Evolutionary conservation across 1,140 invertebrate genomes (phyloP), one percentile per base, ranked within the genome.

Genomic region (Lordiphosa stackelbergi): DNA sequence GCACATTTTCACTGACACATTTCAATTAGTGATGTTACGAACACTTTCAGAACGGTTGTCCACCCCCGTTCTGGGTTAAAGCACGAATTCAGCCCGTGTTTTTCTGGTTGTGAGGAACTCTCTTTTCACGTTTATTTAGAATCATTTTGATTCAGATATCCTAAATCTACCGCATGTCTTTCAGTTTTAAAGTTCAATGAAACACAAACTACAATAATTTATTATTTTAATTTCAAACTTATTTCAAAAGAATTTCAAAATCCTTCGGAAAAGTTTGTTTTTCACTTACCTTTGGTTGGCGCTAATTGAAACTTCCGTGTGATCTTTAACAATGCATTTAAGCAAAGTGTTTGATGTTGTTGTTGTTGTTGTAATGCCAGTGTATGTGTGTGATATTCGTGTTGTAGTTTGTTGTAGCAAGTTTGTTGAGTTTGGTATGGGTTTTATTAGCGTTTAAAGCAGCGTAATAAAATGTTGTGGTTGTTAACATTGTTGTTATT

Each of bases 301-400:
- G 54, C 84, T 86, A 56, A 87, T 77, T 19, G 84, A 81, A 37
- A 87, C 71, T 64, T 87, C 86, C 73, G 86, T 87, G 41, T 84
- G 81, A 73, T 87, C 86, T 87, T 81, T 65, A 63, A 56, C 61
- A 66, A 56, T 74, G 36, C 57, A 65, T 69, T 61, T 41, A 64
- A 49, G 59, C 63, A 5, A 31, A 31, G 8, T 31, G 5, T 31
- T 31, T 31, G 28, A 63, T 71, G 47, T 71, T 62, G 49, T 54
- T 61, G 46, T 57, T 57, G 45, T 64, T 59, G 45, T 54, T 9
- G 53, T 31, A 3, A 19, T 19, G 28, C 28, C 28, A 35, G 37
- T 45, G 46, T 48, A 45, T 62, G 45, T 58, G 8, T 31, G 28
- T 31, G 16, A 62, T 72, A 37, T 56, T 51, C 42, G 52, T 70